Evolutionary conservation across 1,140 invertebrate genomes (phyloP).

Genomic region (Aricia agestis): DNA sequence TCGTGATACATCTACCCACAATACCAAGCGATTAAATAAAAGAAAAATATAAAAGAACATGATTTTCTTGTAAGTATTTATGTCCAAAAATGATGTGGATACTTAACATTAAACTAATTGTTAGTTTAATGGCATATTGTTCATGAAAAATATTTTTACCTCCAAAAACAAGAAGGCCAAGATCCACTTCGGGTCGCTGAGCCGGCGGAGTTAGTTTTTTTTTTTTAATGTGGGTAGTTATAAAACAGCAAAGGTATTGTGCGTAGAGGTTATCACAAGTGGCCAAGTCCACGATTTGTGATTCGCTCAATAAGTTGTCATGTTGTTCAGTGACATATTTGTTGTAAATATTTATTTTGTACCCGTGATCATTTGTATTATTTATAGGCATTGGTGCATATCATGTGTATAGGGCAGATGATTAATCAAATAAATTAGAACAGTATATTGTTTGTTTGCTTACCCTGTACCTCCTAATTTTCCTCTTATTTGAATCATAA

Average conservation of each 20-base stretch:
- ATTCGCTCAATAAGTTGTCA: conserved; percentile 37
- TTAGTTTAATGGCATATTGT: too few species aligned
- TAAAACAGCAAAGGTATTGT: conserved; percentile 7
- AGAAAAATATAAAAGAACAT: too few species aligned
- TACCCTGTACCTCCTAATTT: neutral
- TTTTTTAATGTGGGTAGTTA: too few species aligned
- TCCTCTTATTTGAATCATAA: neutral
- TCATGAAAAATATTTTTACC: too few species aligned
- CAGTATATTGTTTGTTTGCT: conserved; percentile 60
- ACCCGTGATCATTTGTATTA: conserved; percentile 62
- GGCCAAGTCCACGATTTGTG: neutral
- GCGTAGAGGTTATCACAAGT: neutral
- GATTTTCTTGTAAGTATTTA: too few species aligned
- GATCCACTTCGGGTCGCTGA: too few species aligned
- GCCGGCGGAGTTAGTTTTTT: too few species aligned
- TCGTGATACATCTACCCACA: conserved; percentile 13
- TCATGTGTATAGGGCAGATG: conserved; percentile 74
- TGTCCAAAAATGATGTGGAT: too few species aligned
- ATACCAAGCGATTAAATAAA: too few species aligned
- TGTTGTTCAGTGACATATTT: conserved; percentile 35
- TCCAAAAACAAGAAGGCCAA: too few species aligned
- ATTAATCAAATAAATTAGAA: conserved; percentile 75
- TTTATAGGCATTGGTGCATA: conserved; percentile 75
- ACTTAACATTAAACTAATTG: too few species aligned
- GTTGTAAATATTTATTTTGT: conserved; percentile 55